Base-by-base conservation (phyloP, 2,113 vertebrate genomes). In the Crotalus helleri region DNA sequence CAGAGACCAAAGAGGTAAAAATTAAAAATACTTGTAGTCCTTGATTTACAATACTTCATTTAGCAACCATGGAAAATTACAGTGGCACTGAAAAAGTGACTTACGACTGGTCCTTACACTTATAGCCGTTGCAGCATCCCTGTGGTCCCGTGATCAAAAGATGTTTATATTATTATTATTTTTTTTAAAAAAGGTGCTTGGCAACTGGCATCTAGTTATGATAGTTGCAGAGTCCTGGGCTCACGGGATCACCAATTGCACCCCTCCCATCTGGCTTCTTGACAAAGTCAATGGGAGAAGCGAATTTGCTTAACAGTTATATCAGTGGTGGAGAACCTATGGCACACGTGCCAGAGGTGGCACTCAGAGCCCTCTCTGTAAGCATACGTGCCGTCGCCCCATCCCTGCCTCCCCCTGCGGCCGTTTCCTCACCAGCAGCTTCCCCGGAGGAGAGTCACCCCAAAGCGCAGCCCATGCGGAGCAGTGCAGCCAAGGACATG, bases 1-100 rank as follows among this genome's bases (percentile, higher is more conserved):
- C 90, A 93, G 33, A 81, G 93, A 92, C 93, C 46, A 58, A 93
- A 86, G 51, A 2, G 91, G 90, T 93, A 26, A 74, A 74, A 74
- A 19, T 15, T 19, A 74, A 74, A 15, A 81, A 39, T 81, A 81
- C 12, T 12, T n/a, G n/a, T 2, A 69, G 29, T 15, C 64, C 29
- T 69, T 69, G 5, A 33, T 15, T 69, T 69, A 5, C 29, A 69
- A 33, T 69, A 29, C n/a, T n/a, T n/a, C 29, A n/a, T 69, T 69
- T n/a, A 69, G 64, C 64, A n/a, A 17, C 12, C 64, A 69, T 33
- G 11, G 11, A 69, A 69, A 69, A 9, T n/a, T 69, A 15, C 0
- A 13, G 15, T 15, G 29, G 64, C 12, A 24, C 61, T 64, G 61
- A 64, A 64, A 64, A 64, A 29, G 26, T 64, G 61, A 4, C 26